A percentile compares a stretch with the other conserved stretches of the same genome.
Evolutionary conservation across 1,140 invertebrate species (phyloP).

Genomic region (Chironomus tepperi): DNA sequence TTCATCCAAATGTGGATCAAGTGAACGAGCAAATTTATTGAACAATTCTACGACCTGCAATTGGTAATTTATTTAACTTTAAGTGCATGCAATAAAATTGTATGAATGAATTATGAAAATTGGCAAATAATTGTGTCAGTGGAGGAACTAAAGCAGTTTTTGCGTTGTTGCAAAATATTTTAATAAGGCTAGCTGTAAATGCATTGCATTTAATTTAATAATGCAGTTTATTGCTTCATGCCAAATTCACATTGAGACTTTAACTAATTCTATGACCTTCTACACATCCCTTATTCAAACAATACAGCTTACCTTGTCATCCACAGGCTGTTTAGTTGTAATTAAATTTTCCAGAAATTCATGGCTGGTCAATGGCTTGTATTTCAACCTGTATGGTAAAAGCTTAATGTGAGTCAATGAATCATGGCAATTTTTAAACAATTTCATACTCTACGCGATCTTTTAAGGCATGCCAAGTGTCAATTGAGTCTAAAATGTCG

Average conservation of each 20-base stretch:
- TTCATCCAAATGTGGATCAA: background rate
- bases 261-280: background rate
- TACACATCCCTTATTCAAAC: background rate
- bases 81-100: background rate
- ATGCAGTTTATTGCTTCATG: background rate
- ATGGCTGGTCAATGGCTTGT: background rate
- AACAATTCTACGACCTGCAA: background rate
- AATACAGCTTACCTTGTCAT: background rate
- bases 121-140: no score
- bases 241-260: background rate
- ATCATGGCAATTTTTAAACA: background rate
- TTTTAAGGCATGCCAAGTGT: slow-evolving; percentile 26
- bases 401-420: background rate
- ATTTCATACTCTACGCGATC: background rate
- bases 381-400: background rate
- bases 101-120: no score
- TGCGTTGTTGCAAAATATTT: background rate
- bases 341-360: background rate
- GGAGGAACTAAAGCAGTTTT: background rate
- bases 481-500: slow-evolving; percentile 44
- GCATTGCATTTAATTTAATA: background rate
- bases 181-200: background rate
- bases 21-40: background rate
- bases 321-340: background rate
- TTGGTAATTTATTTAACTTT: background rate